Conservation (phyloP, 2,113 vertebrate species). For the zebrafish (Danio rerio) region DNA sequence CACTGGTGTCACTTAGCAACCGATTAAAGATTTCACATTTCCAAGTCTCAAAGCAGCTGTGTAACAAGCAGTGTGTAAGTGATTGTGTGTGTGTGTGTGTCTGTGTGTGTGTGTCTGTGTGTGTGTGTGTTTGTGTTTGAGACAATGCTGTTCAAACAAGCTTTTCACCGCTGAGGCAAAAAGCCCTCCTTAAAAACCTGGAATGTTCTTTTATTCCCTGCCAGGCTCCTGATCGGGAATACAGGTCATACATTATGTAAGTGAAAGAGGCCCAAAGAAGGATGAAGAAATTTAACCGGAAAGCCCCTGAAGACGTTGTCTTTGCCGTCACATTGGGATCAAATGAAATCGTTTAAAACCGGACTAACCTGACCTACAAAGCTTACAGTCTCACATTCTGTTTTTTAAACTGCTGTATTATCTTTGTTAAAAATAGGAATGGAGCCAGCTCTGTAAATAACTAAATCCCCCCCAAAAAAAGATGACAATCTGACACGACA, state of each 20-base stretch:
- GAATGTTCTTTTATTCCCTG: constrained; percentile 49
- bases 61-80: constrained; percentile 22
- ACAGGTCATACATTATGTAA: constrained; percentile 37
- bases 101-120: background rate
- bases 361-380: constrained; percentile 9
- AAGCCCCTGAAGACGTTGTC: constrained; percentile 1
- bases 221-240: constrained; percentile 34
- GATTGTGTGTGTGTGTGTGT: background rate
- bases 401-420: background rate
- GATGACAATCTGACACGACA: background rate
- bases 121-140: background rate
- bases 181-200: constrained; percentile 14
- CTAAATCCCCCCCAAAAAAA: background rate
- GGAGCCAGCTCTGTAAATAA: background rate
- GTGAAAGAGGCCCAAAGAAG: constrained; percentile 12
- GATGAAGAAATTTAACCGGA: constrained; percentile 21
- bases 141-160: constrained; percentile 39
- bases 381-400: background rate
- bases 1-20: constrained; percentile 69
- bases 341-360: constrained; percentile 16
- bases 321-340: background rate
- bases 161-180: constrained; percentile 31
- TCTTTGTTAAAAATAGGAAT: background rate
- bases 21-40: constrained; percentile 54
- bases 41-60: constrained; percentile 48